A percentile compares a stretch with the other conserved stretches of the same genome.
These are phyloP conservation scores for Phrynosoma blainvillii DNA, from an alignment of 2,113 vertebrate genomes.

Conservation along the genomic window DNA sequence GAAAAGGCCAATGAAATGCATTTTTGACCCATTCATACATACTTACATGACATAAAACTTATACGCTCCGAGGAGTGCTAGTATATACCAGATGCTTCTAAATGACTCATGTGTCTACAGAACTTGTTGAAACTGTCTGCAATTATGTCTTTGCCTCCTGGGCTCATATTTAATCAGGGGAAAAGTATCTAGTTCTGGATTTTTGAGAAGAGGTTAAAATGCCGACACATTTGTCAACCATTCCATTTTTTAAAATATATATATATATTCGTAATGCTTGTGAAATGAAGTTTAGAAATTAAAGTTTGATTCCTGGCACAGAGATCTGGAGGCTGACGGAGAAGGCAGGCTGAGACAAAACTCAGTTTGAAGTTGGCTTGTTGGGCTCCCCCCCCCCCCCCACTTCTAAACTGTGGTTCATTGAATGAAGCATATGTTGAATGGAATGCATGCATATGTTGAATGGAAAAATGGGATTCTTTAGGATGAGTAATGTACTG, in stretches of 20 bases:
- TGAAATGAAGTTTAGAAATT: neutral
- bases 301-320: neutral
- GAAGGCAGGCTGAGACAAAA: neutral
- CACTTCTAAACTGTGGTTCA: neutral
- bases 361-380: neutral
- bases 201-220: neutral
- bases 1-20: neutral
- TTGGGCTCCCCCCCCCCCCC: neutral
- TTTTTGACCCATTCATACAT: neutral
- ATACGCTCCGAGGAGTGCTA: neutral
- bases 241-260: no score
- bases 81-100: neutral
- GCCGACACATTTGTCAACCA: conserved; percentile 9
- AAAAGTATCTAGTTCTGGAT: neutral
- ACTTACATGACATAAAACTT: neutral
- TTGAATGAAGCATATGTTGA: neutral
- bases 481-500: neutral
- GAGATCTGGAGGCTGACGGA: neutral
- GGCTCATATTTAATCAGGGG: neutral
- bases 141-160: conserved; percentile 8
- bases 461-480: neutral
- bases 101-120: neutral
- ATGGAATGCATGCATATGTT: neutral
- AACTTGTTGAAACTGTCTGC: neutral
- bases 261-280: no score